Percentiles rank a stretch among this genome's conserved stretches.
These are phyloP conservation scores for Henricia sp. DNA, from an alignment of 53 echinoderm and acorn worm species.

Conservation along the genomic window DNA sequence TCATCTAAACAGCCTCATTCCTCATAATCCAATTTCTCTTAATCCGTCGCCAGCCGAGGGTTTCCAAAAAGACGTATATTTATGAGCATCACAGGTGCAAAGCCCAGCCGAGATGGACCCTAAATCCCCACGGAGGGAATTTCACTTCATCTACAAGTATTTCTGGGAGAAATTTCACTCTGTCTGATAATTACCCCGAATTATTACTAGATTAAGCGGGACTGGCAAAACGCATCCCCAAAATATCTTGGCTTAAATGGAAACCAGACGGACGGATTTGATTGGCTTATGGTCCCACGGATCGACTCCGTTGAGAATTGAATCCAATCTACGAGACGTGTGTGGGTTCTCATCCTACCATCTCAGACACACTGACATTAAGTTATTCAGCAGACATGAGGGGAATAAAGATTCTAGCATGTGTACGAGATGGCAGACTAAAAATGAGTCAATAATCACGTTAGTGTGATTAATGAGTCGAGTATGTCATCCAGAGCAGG, in stretches of 20 bases:
- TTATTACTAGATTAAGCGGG: slow-evolving; percentile 36
- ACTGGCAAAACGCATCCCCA: slow-evolving; percentile 10
- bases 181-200: slow-evolving; percentile 12
- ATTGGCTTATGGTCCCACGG: not conserved
- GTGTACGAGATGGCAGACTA: slow-evolving; percentile 2
- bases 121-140: not conserved
- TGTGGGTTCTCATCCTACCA: not conserved
- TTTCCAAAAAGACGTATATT: not conserved
- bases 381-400: not conserved
- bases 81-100: slow-evolving; percentile 1
- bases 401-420: not conserved
- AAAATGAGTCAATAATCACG: not conserved
- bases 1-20: not conserved
- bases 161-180: not conserved
- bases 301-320: not conserved
- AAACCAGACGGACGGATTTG: not conserved
- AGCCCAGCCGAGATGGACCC: not conserved
- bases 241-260: not conserved
- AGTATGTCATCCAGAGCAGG: not conserved
- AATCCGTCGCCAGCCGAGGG: not conserved
- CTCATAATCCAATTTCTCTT: slow-evolving; percentile 1
- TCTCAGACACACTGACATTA: not conserved
- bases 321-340: slow-evolving; percentile 3
- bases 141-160: too few relatives aligned
- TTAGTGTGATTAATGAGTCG: slow-evolving; percentile 7